Evolutionary conservation across 2,113 vertebrate species (phyloP).

Genomic region (human): GRCh38 chr22:41359001-41359500

Average conservation of each 20-base stretch:
- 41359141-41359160: slow-evolving; percentile 29
- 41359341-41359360: slow-evolving; percentile 81
- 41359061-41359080: background rate
- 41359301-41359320: slow-evolving; percentile 90
- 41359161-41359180: slow-evolving; percentile 37
- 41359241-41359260: slow-evolving; percentile 88
- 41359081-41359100: slow-evolving; percentile 7
- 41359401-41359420: slow-evolving; percentile 42
- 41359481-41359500: background rate
- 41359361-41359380: slow-evolving; percentile 84
- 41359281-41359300: slow-evolving; percentile 91
- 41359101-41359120: background rate
- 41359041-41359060: slow-evolving; percentile 55
- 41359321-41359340: slow-evolving; percentile 90
- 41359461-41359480: background rate
- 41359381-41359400: slow-evolving; percentile 83
- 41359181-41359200: slow-evolving; percentile 66
- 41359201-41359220: slow-evolving; percentile 82
- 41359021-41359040: background rate
- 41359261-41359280: slow-evolving; percentile 88
- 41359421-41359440: background rate
- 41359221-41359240: slow-evolving; percentile 87
- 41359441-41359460: background rate
- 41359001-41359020: background rate
- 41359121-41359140: background rate